Percentiles rank a stretch among this genome's conserved stretches.
Evolutionary conservation across 37 sponge, comb jelly and placozoan species (phyloP).

Genomic region (Haliclona indistincta): DNA sequence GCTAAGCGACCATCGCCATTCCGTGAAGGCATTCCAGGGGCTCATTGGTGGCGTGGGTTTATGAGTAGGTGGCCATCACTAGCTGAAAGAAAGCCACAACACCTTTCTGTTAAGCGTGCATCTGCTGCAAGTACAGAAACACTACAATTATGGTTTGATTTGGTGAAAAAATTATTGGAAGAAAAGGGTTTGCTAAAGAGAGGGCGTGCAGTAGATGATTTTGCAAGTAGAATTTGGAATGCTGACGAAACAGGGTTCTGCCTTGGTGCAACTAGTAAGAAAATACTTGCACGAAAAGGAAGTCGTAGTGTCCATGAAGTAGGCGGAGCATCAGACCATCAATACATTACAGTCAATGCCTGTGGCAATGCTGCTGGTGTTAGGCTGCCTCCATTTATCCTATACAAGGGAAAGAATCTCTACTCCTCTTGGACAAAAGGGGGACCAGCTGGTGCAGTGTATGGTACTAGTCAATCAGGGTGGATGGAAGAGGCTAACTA

Average conservation of each 20-base stretch:
- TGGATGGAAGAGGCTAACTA: constrained; percentile 65
- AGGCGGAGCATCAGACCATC: constrained; percentile 38
- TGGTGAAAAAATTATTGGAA: constrained; percentile 8
- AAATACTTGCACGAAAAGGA: constrained; percentile 26
- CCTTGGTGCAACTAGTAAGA: constrained; percentile 23
- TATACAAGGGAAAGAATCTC: constrained; percentile 73
- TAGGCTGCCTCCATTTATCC: constrained; percentile 49
- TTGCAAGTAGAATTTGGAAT: constrained; percentile 38
- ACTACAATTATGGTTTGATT: constrained; percentile 15
- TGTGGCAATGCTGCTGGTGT: constrained; percentile 38
- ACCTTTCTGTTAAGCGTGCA: constrained; percentile 24
- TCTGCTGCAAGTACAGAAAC: background rate
- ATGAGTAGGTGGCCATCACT: constrained; percentile 38
- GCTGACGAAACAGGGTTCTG: constrained; percentile 59
- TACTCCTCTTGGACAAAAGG: constrained; percentile 31
- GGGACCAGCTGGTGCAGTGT: constrained; percentile 51
- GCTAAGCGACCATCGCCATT: constrained; percentile 43
- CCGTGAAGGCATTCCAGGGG: constrained; percentile 29
- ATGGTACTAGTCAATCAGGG: constrained; percentile 37
- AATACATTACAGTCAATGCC: constrained; percentile 44
- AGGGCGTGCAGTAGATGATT: constrained; percentile 8
- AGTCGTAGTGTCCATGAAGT: constrained; percentile 46
- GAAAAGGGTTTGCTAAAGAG: background rate
- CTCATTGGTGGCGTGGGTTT: constrained; percentile 52
- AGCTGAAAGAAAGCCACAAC: constrained; percentile 19